Percentiles rank a stretch among this genome's conserved stretches.
Evolutionary conservation across 2,113 vertebrate species (phyloP).

Genomic region (Entomyzon cyanotis): DNA sequence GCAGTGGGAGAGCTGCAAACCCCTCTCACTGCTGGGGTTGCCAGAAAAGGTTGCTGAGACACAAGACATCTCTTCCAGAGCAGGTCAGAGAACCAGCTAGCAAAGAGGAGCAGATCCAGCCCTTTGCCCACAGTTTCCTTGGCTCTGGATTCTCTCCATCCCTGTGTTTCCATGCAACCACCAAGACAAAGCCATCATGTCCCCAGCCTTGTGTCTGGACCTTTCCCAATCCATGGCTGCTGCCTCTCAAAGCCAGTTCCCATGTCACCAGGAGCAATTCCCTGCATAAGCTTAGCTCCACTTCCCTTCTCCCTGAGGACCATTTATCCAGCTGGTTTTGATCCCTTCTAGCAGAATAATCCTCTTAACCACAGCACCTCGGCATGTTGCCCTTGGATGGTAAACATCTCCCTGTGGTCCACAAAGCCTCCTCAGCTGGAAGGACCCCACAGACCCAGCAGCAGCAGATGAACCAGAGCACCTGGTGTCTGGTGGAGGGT

Average conservation of each 20-base stretch:
- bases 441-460: background rate
- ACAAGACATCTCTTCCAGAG: background rate
- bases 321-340: background rate
- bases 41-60: background rate
- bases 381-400: fast-evolving
- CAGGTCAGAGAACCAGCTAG: background rate
- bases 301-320: background rate
- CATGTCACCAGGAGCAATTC: background rate
- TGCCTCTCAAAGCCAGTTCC: background rate
- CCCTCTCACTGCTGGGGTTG: background rate
- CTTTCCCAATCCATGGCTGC: background rate
- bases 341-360: background rate
- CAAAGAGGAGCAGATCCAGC: background rate
- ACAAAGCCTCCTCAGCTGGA: background rate
- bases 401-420: background rate
- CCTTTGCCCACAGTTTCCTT: background rate
- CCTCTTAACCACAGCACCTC: background rate
- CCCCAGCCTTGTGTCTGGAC: background rate
- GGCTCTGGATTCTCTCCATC: background rate
- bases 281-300: background rate
- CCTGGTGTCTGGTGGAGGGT: background rate
- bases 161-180: background rate
- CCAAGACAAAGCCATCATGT: background rate
- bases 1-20: background rate
- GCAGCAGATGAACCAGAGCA: background rate